Evolutionary conservation across 1,140 invertebrate genomes (phyloP).

Genomic region (Galleria mellonella): DNA sequence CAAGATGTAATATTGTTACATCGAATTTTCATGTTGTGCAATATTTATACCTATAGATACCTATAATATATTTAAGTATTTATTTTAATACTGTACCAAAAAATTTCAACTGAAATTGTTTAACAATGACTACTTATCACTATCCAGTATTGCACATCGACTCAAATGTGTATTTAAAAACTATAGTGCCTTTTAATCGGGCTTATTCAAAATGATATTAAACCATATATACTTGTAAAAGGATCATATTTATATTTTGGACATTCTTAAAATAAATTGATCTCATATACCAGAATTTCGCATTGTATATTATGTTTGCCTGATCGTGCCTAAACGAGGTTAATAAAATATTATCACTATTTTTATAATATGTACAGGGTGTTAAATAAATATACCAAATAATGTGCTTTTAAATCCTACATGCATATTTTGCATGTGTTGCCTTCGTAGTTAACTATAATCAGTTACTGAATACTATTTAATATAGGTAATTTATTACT

Average conservation of each 20-base stretch:
- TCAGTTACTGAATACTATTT: slow-evolving; percentile 6
- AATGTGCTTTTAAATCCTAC: slow-evolving; percentile 59
- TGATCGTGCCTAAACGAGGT: slow-evolving; percentile 49
- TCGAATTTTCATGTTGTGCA: too few species aligned
- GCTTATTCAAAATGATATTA: too few species aligned
- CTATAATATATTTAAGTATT: too few species aligned
- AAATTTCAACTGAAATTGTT: too few species aligned
- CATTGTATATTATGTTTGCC: slow-evolving; percentile 32
- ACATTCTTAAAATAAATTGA: slow-evolving; percentile 20
- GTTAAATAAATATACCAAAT: slow-evolving; percentile 66
- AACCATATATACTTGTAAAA: background rate
- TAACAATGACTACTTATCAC: too few species aligned
- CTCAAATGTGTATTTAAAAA: too few species aligned
- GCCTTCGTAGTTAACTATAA: slow-evolving; percentile 50
- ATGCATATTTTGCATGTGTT: slow-evolving; percentile 43
- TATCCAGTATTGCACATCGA: too few species aligned
- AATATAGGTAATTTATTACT: slow-evolving; percentile 11
- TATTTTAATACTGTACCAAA: too few species aligned
- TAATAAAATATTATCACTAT: slow-evolving; percentile 43
- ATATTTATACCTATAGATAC: too few species aligned
- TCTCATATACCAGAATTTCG: slow-evolving; percentile 44
- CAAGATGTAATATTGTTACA: slow-evolving; percentile 6
- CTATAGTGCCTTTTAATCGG: too few species aligned
- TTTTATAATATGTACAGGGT: slow-evolving; percentile 70
- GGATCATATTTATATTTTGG: slow-evolving; percentile 13